Evolutionary conservation across 2,888 invertebrate species (phyloP).

Genomic region (Cataglyphis rosenhaueri): DNA sequence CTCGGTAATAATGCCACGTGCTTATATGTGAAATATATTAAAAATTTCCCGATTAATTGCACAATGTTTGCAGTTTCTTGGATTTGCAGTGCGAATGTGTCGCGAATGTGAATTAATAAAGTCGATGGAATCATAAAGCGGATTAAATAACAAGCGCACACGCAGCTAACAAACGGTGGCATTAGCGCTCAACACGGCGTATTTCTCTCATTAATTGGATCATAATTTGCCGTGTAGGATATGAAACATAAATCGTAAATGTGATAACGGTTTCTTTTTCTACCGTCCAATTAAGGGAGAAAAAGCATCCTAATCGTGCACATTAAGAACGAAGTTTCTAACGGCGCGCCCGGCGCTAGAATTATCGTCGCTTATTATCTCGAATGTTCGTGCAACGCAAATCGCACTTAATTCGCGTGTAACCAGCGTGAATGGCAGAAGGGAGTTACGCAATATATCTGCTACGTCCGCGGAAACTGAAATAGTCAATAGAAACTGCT

Average conservation of each 20-base stretch:
- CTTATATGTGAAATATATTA: neutral
- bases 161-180: constrained; percentile 23
- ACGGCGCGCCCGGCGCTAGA: neutral
- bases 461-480: constrained; percentile 56
- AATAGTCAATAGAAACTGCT: constrained; percentile 50
- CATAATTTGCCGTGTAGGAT: constrained; percentile 47
- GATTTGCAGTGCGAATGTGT: neutral
- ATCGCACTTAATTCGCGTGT: constrained; percentile 63
- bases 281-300: constrained; percentile 37
- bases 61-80: neutral
- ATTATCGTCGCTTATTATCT: constrained; percentile 40
- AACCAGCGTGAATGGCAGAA: constrained; percentile 47
- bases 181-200: constrained; percentile 16
- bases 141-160: constrained; percentile 39
- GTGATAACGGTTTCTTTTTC: constrained; percentile 43
- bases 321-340: constrained; percentile 17
- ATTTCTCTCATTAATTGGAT: constrained; percentile 41
- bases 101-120: constrained; percentile 18
- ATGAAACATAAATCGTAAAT: constrained; percentile 50
- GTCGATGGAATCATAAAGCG: constrained; percentile 41
- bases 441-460: constrained; percentile 62
- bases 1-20: neutral
- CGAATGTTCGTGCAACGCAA: constrained; percentile 40
- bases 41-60: neutral
- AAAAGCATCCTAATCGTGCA: neutral